These are phyloP conservation scores for Scaeva pyrastri DNA, from an alignment of 2,888 invertebrate genomes.

Conservation along the genomic window DNA sequence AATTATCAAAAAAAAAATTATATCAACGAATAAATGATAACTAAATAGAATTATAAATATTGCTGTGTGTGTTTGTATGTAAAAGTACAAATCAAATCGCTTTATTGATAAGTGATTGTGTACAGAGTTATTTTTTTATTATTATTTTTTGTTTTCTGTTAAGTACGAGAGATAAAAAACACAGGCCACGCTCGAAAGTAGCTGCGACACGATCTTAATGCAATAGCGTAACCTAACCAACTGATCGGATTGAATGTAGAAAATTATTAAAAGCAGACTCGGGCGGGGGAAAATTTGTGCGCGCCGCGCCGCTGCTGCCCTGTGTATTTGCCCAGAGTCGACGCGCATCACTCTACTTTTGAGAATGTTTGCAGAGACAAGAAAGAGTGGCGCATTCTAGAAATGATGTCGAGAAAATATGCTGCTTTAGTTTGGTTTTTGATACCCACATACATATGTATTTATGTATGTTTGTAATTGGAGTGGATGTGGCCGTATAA, in stretches of 20 bases:
- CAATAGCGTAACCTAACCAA: conserved; percentile 78
- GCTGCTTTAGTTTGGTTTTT: neutral
- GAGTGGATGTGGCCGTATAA: no score
- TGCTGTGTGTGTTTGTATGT: neutral
- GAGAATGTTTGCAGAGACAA: conserved; percentile 23
- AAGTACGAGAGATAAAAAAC: conserved; percentile 71
- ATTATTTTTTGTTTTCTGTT: conserved; percentile 39
- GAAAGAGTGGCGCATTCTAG: conserved; percentile 48
- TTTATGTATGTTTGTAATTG: no score
- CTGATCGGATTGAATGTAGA: conserved; percentile 75
- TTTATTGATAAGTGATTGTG: conserved; percentile 71
- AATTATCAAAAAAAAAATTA: conserved; percentile 46
- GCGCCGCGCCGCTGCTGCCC: conserved; percentile 40
- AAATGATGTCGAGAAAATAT: conserved; percentile 17
- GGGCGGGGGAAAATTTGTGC: conserved; percentile 39
- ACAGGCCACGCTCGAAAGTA: conserved; percentile 53
- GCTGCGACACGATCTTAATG: conserved; percentile 74
- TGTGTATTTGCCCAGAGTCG: conserved; percentile 38
- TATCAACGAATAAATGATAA: conserved; percentile 26
- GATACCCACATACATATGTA: no score
- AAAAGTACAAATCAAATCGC: conserved; percentile 49
- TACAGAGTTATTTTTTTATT: conserved; percentile 31
- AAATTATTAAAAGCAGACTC: conserved; percentile 63
- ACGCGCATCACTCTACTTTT: conserved; percentile 43
- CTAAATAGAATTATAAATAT: conserved; percentile 15